Conservation (phyloP, 2,888 invertebrate genomes). For the Pyrrhosoma nymphula region DNA sequence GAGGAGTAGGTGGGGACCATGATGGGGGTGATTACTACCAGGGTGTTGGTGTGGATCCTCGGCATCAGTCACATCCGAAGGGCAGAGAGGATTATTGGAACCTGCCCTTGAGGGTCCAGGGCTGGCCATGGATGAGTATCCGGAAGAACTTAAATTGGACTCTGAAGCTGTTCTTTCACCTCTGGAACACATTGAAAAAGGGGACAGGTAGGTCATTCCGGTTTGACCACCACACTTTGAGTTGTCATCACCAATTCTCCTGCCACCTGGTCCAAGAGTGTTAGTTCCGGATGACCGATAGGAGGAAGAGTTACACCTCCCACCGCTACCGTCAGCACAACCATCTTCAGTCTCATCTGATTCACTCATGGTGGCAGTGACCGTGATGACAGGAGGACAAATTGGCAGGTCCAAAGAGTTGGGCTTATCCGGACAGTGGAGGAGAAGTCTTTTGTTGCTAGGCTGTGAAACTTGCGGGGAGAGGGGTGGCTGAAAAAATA, state of each 20-base stretch:
- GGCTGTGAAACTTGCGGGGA: constrained; percentile 76
- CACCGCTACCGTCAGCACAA: constrained; percentile 75
- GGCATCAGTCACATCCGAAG: constrained; percentile 86
- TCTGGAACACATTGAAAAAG: constrained; percentile 86
- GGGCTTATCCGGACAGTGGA: constrained; percentile 84
- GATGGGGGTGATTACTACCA: constrained; percentile 81
- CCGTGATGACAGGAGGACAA: constrained; percentile 83
- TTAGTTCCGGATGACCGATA: constrained; percentile 70
- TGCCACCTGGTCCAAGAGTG: constrained; percentile 76
- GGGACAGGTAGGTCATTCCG: constrained; percentile 87
- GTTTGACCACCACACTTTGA: constrained; percentile 69
- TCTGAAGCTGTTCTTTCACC: constrained; percentile 89
- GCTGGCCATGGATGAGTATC: constrained; percentile 92
- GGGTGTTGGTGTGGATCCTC: constrained; percentile 61
- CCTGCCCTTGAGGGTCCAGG: constrained; percentile 91
- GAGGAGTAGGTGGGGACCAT: constrained; percentile 85
- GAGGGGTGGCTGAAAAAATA: constrained; percentile 71
- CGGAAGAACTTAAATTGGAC: constrained; percentile 90
- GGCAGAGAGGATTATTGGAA: constrained; percentile 89
- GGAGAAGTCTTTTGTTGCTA: constrained; percentile 75
- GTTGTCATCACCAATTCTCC: constrained; percentile 75
- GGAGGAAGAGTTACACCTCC: constrained; percentile 43
- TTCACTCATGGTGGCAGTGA: constrained; percentile 88
- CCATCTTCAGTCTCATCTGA: constrained; percentile 83
- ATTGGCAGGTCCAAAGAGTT: constrained; percentile 82